These are phyloP conservation scores for Mormyrops boulengeri DNA, from an alignment of 2,797 vertebrate genomes.

Conservation along the genomic window DNA sequence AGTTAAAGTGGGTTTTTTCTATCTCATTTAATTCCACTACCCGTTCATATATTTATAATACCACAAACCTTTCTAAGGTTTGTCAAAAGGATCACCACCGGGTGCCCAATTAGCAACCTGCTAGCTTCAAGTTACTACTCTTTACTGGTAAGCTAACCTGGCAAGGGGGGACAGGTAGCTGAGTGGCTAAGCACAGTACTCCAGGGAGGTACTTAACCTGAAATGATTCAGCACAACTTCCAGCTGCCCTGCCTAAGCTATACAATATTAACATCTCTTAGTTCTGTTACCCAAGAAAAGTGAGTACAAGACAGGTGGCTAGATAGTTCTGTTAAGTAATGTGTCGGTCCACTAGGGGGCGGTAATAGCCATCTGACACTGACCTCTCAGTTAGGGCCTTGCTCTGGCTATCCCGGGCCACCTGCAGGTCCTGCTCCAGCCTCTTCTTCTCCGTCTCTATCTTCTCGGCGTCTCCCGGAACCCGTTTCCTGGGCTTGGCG, in stretches of 20 bases:
- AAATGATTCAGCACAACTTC: neutral
- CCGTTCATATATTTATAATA: neutral
- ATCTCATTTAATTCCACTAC: neutral
- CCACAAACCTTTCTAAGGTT: neutral
- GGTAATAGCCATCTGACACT: neutral
- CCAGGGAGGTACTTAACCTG: neutral
- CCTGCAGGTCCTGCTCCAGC: constrained; percentile 86
- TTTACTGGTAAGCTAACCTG: neutral
- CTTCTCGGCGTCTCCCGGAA: constrained; percentile 77
- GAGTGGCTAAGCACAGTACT: neutral
- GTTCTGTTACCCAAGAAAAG: neutral
- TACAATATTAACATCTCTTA: neutral
- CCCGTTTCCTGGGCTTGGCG: constrained; percentile 71
- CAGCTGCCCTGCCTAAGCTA: neutral
- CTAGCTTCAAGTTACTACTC: neutral
- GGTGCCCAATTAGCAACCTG: neutral
- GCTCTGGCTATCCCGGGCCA: constrained; percentile 87
- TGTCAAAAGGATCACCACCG: neutral
- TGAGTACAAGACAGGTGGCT: neutral
- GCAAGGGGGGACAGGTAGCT: neutral
- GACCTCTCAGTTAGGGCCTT: constrained; percentile 92
- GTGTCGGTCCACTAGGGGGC: neutral
- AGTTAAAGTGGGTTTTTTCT: neutral
- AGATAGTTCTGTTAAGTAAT: neutral
- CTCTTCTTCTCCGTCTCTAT: constrained; percentile 79